Evolutionary conservation across 2,888 invertebrate species (phyloP).

Genomic region (Leucophenga montana): DNA sequence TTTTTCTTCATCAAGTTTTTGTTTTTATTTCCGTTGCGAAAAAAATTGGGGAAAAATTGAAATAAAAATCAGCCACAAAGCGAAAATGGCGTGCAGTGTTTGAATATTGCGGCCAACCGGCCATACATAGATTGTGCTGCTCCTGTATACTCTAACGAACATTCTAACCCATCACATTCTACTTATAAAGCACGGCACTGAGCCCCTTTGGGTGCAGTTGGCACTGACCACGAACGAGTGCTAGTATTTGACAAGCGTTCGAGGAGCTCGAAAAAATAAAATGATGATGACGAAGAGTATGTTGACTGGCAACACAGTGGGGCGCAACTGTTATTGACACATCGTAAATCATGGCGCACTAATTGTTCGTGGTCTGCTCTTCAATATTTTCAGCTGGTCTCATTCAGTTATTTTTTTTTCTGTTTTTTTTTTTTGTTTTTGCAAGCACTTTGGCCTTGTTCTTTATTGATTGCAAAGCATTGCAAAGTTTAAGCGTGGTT

Average conservation of each 20-base stretch:
- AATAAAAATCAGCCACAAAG: neutral
- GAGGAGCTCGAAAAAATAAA: neutral
- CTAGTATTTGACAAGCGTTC: neutral
- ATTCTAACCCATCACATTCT: no score
- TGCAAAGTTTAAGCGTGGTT: no score
- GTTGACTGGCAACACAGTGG: slow-evolving; percentile 24
- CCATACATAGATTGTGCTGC: slow-evolving; percentile 2
- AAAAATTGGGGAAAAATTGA: neutral
- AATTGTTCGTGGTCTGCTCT: slow-evolving; percentile 40
- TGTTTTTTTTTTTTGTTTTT: no score
- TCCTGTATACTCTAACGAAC: neutral
- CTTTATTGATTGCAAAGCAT: no score
- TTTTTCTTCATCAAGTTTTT: neutral
- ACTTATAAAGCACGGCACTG: no score
- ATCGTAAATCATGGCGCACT: slow-evolving; percentile 57
- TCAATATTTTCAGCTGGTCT: no score
- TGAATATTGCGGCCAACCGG: slow-evolving; percentile 13
- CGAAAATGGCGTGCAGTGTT: slow-evolving; percentile 16
- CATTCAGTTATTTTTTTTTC: no score
- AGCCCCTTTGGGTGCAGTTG: no score
- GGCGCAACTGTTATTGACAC: slow-evolving; percentile 53
- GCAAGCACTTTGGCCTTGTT: no score
- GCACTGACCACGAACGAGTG: no score
- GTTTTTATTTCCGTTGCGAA: slow-evolving; percentile 5
- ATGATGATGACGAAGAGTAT: neutral